Conservation (phyloP, 2,888 invertebrate genomes). For the Dicranocentrus wangi region DNA sequence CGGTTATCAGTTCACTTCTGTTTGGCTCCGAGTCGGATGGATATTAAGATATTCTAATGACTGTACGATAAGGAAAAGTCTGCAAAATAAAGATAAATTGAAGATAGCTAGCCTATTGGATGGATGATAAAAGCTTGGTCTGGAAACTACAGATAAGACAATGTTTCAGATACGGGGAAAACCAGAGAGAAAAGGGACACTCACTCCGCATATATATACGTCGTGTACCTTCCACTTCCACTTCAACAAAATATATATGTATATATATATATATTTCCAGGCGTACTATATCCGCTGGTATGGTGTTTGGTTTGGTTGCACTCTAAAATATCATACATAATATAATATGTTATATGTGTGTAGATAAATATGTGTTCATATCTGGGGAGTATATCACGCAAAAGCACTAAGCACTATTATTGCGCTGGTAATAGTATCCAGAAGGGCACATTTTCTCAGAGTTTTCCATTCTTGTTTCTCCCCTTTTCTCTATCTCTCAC, state of each 20-base stretch:
- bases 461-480: constrained; percentile 42
- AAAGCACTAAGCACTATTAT: constrained; percentile 62
- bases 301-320: too few species aligned
- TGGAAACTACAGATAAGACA: constrained; percentile 73
- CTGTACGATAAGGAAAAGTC: constrained; percentile 74
- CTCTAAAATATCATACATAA: constrained; percentile 26
- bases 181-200: constrained; percentile 62
- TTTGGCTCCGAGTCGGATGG: constrained; percentile 73
- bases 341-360: constrained; percentile 41
- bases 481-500: constrained; percentile 42
- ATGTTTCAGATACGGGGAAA: constrained; percentile 70
- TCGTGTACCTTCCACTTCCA: constrained; percentile 1
- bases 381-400: constrained; percentile 58
- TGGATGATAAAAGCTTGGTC: constrained; percentile 73
- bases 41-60: constrained; percentile 75
- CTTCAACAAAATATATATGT: too few species aligned
- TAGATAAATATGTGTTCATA: constrained; percentile 58
- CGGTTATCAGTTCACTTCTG: constrained; percentile 73
- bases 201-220: constrained; percentile 37
- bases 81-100: constrained; percentile 73
- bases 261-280: constrained; percentile 13
- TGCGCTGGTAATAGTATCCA: constrained; percentile 61
- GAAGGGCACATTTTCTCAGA: constrained; percentile 63
- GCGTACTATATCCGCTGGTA: too few species aligned
- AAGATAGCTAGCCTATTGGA: constrained; percentile 72